phyloP scores from a whole-genome alignment of 1,140 invertebrate species.

The Scaptomyza montana region DNA sequence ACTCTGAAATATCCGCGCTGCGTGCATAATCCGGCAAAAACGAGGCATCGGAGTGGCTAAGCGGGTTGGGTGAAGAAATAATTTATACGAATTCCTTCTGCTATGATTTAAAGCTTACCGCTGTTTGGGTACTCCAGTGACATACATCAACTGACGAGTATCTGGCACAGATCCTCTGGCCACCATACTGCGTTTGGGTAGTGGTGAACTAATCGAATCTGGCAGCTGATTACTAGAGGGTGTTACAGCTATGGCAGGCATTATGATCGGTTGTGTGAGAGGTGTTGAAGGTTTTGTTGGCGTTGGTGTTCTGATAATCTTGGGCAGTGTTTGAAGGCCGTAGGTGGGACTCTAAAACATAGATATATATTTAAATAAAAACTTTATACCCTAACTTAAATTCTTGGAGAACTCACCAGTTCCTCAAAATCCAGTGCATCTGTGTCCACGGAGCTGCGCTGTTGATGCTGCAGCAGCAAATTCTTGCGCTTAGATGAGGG shows the following conservation, averaged over 20 bases:
- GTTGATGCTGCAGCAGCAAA: constrained; percentile 91
- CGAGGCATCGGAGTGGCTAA: constrained; percentile 66
- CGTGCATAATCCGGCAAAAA: constrained; percentile 82
- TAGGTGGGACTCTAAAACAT: constrained; percentile 71
- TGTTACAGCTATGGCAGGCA: constrained; percentile 63
- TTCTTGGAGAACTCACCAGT: constrained; percentile 83
- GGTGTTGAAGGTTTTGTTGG: constrained; percentile 35
- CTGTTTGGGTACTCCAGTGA: constrained; percentile 53
- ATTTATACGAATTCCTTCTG: neutral
- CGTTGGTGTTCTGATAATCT: constrained; percentile 64
- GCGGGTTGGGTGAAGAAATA: neutral
- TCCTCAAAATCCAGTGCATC: constrained; percentile 90
- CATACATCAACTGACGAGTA: constrained; percentile 61
- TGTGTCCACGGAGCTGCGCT: constrained; percentile 92
- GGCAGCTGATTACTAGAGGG: constrained; percentile 48
- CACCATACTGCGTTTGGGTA: constrained; percentile 61
- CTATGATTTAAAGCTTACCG: constrained; percentile 29
- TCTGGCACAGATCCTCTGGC: constrained; percentile 62
- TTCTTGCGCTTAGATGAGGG: constrained; percentile 91
- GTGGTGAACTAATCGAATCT: constrained; percentile 43
- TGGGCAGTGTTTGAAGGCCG: constrained; percentile 69
- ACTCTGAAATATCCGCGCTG: constrained; percentile 91
- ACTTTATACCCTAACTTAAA: neutral
- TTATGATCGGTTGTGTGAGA: constrained; percentile 34
- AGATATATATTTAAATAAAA: neutral